Percentiles rank a stretch among this genome's conserved stretches.
These are phyloP conservation scores for Ciconia stormi DNA, from an alignment of 2,113 vertebrate genomes.

Conservation along the genomic window DNA sequence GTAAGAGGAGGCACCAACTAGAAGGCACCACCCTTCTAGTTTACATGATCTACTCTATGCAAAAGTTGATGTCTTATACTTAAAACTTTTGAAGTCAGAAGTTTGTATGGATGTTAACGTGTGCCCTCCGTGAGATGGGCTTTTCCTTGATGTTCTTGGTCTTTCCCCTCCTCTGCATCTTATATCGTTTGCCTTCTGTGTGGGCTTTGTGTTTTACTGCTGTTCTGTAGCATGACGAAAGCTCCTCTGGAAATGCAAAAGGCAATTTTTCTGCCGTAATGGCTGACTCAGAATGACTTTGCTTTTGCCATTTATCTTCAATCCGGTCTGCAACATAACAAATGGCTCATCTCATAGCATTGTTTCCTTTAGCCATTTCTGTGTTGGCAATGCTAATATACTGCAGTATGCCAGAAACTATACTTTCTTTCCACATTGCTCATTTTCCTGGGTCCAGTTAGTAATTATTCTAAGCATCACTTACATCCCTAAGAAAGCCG, in stretches of 20 bases:
- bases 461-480: neutral
- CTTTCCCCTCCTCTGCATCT: neutral
- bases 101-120: neutral
- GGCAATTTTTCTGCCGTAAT: neutral
- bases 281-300: neutral
- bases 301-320: neutral
- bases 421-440: neutral
- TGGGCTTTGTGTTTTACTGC: neutral
- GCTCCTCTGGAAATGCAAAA: neutral
- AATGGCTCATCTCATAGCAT: neutral
- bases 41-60: neutral
- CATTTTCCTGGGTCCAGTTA: neutral
- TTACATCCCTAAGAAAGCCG: neutral
- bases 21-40: neutral
- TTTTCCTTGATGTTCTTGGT: neutral
- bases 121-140: rapidly evolving
- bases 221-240: neutral
- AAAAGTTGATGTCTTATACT: neutral
- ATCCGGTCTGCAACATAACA: neutral
- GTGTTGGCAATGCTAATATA: neutral
- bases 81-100: neutral
- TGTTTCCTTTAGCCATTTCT: neutral
- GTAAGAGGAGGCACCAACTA: neutral
- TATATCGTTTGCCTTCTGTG: neutral
- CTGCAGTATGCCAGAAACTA: neutral